phyloP scores from a whole-genome alignment of 2,113 vertebrate genomes.

The Ciconia maguari region DNA sequence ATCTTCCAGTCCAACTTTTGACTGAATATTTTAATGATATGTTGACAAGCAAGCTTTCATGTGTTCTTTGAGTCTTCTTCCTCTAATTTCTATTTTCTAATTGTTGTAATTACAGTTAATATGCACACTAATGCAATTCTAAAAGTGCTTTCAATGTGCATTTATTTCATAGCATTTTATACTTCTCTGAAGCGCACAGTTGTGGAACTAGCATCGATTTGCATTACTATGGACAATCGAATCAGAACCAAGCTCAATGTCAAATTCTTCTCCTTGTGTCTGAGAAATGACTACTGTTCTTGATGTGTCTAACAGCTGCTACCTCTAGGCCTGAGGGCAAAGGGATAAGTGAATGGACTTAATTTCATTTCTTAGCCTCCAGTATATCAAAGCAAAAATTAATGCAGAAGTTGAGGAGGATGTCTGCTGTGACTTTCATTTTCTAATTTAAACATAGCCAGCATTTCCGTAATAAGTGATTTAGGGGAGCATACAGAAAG shows the following conservation, averaged over 20 bases:
- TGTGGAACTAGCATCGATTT: neutral
- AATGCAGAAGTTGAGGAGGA: neutral
- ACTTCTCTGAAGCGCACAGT: neutral
- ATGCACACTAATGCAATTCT: neutral
- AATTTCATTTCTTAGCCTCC: neutral
- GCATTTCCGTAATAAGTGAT: neutral
- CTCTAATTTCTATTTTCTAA: slow-evolving; percentile 13
- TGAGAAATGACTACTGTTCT: neutral
- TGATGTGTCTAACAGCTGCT: neutral
- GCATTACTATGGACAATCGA: neutral
- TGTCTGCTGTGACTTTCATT: neutral
- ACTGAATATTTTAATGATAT: slow-evolving; percentile 5
- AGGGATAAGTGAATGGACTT: neutral
- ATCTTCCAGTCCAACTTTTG: slow-evolving; percentile 8
- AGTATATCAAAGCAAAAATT: neutral
- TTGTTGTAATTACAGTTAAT: slow-evolving; percentile 20
- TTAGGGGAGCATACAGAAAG: neutral
- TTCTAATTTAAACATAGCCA: neutral
- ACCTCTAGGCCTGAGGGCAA: neutral
- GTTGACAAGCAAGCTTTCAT: neutral
- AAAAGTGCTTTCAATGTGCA: neutral
- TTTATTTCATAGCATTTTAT: neutral
- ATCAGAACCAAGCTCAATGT: neutral
- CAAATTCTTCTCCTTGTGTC: neutral
- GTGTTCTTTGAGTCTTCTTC: slow-evolving; percentile 10